Conservation (phyloP, 64 coral and sea anemone genomes). For the Porites lutea region DNA sequence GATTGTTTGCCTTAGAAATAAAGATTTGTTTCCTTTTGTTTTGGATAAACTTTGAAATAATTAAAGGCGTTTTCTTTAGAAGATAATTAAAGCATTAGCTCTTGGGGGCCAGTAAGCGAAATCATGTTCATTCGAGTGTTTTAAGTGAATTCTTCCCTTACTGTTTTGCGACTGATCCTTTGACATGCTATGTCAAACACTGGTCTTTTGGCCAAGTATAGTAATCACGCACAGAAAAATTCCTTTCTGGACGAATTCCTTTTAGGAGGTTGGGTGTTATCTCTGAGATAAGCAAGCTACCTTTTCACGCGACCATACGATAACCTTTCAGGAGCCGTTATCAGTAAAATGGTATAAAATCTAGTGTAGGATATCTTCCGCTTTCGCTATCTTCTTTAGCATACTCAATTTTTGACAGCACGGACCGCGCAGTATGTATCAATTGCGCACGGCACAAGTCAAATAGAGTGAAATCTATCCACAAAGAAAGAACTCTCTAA, state of each 20-base stretch:
- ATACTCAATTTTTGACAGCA: not conserved
- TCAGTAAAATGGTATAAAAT: constrained; percentile 39
- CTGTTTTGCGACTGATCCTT: not conserved
- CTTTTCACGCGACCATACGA: constrained; percentile 16
- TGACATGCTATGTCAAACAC: not conserved
- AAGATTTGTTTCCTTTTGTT: constrained; percentile 31
- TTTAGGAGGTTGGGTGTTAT: constrained; percentile 6
- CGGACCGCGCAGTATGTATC: not conserved
- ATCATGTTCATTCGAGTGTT: not conserved
- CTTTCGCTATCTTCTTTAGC: constrained; percentile 6
- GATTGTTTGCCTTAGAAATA: not conserved
- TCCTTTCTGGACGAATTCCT: constrained; percentile 3
- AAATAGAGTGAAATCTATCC: not conserved
- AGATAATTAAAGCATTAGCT: not conserved
- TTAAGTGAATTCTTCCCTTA: constrained; percentile 56
- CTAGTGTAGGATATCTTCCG: constrained; percentile 5
- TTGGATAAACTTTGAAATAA: not conserved
- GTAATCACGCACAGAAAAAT: not conserved
- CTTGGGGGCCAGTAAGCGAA: no score
- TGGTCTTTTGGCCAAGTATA: not conserved
- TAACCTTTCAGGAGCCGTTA: constrained; percentile 35
- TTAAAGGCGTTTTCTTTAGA: not conserved
- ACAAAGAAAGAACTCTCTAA: not conserved
- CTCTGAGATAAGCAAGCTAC: constrained; percentile 2
- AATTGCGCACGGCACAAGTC: not conserved